Evolutionary conservation across 2,113 vertebrate species (phyloP).

Genomic region (Hippotragus niger): DNA sequence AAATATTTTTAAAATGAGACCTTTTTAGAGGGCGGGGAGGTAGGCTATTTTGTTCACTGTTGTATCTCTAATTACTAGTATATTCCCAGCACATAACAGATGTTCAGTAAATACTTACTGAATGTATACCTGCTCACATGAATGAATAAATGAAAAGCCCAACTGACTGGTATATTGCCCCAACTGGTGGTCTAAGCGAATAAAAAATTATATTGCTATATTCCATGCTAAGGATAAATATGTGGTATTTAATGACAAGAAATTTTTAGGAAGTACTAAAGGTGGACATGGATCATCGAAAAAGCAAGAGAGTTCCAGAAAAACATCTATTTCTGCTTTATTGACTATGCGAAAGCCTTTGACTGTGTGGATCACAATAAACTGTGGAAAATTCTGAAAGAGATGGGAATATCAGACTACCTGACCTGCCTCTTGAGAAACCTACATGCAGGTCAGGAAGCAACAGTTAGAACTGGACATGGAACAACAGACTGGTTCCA

Average conservation of each 20-base stretch:
- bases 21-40: not conserved
- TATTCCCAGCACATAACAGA: not conserved
- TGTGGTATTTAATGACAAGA: not conserved
- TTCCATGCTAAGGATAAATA: not conserved
- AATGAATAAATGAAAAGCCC: not conserved
- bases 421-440: too few relatives aligned
- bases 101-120: accelerated
- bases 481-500: too few relatives aligned
- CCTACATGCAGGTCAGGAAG: too few relatives aligned
- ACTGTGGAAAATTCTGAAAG: too few relatives aligned
- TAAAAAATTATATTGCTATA: not conserved
- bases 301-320: too few relatives aligned
- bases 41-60: not conserved
- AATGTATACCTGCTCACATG: too few relatives aligned
- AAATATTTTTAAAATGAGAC: not conserved
- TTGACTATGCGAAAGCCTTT: too few relatives aligned
- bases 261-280: not conserved
- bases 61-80: not conserved
- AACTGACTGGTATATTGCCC: not conserved
- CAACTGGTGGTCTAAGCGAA: not conserved
- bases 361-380: too few relatives aligned
- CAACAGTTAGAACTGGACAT: too few relatives aligned
- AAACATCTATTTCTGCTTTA: too few relatives aligned
- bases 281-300: not conserved
- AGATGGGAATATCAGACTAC: too few relatives aligned